phyloP scores from a whole-genome alignment of 2,797 vertebrate genomes.

The Crax fasciolata region DNA sequence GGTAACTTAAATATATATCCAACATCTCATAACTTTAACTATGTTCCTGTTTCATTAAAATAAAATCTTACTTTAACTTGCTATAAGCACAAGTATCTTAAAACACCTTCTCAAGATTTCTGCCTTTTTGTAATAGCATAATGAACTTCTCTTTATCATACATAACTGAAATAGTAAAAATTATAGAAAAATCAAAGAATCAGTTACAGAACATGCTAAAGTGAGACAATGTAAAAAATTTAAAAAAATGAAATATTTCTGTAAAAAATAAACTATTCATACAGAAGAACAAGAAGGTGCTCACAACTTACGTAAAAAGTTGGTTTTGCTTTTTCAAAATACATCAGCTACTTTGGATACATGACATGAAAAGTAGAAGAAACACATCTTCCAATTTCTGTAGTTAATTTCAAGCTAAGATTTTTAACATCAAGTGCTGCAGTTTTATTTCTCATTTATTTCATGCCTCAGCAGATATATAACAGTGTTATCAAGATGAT shows the following conservation, averaged over 20 bases:
- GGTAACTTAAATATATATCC: neutral
- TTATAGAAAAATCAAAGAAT: neutral
- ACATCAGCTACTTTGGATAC: neutral
- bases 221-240: neutral
- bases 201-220: neutral
- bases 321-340: neutral
- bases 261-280: neutral
- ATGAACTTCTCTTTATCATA: neutral
- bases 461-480: neutral
- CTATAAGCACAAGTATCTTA: neutral
- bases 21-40: constrained; percentile 7
- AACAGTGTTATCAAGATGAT: neutral
- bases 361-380: neutral
- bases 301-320: neutral
- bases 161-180: neutral
- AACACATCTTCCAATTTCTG: neutral
- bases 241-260: neutral
- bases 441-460: neutral
- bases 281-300: neutral
- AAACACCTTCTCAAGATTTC: neutral
- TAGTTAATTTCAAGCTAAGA: neutral
- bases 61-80: constrained; percentile 15
- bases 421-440: neutral
- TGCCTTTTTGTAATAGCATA: neutral
- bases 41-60: neutral